These are phyloP conservation scores for Harpagifer antarcticus DNA, from an alignment of 2,797 vertebrate species.

Conservation along the genomic window DNA sequence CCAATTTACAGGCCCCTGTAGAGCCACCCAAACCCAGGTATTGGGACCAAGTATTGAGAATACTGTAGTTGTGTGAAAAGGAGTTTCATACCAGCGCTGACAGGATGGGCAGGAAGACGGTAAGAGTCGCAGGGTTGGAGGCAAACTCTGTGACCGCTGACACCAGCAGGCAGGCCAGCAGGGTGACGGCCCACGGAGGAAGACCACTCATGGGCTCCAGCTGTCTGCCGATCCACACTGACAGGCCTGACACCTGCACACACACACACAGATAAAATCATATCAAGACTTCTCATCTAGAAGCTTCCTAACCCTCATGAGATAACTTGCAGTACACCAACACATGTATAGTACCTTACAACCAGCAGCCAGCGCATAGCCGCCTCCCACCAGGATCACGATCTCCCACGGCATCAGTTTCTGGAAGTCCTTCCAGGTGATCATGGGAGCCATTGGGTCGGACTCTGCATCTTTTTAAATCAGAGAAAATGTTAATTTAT, in stretches of 20 bases:
- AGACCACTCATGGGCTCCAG: slow-evolving; percentile 96
- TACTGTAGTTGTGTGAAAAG: too few relatives aligned
- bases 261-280: slow-evolving; percentile 27
- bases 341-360: slow-evolving; percentile 88
- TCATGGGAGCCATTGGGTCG: slow-evolving; percentile 89
- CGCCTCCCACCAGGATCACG: slow-evolving; percentile 96
- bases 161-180: slow-evolving; percentile 95
- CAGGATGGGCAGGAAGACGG: slow-evolving; percentile 97
- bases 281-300: not conserved
- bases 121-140: slow-evolving; percentile 97
- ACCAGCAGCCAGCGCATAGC: slow-evolving; percentile 96
- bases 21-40: too few relatives aligned
- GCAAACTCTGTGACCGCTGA: slow-evolving; percentile 97
- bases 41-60: too few relatives aligned
- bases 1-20: too few relatives aligned
- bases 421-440: slow-evolving; percentile 99
- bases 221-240: slow-evolving; percentile 96
- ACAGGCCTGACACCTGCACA: slow-evolving; percentile 93
- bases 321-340: not conserved
- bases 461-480: slow-evolving; percentile 70
- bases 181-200: slow-evolving; percentile 94
- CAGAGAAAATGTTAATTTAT: slow-evolving; percentile 5
- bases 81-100: slow-evolving; percentile 90
- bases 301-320: not conserved
- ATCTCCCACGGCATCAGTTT: slow-evolving; percentile 99